Base-by-base conservation (phyloP, 2,888 invertebrate species). In the Calameuta idolon region DNA sequence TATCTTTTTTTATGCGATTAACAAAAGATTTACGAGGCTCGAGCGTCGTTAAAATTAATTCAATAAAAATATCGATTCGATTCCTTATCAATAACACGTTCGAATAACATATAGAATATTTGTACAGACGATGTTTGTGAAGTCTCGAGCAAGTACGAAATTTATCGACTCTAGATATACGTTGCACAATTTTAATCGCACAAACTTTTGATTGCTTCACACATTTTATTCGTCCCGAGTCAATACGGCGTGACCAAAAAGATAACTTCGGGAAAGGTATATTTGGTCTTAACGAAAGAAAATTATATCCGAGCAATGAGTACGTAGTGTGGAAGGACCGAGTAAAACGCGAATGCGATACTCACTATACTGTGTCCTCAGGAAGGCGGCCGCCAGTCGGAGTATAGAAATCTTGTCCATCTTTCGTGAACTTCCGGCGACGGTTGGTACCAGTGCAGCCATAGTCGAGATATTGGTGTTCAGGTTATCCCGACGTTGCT, bases 371-470 rank as follows among this genome's bases (percentile, higher is more conserved):
- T 96, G 94, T 82, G 97, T 94, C 78, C 98, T 94, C 69, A 98
- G 94, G 90, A 96, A 97, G 85, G 97, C 96, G 75, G 97, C 97
- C 1, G 97, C 95, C 79, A 98, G 94, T 85, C 98, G 94, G 76
- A 98, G 93, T 75, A 98, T 96, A 84, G 97, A 97, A 34, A 98
- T 98, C 92, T 98, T 98, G 92, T 98, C 98, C 89, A 98, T 94
- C 88, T 96, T 95, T 84, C 97, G 95, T 75, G 96, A 95, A 81
- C 97, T 96, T 89, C 95, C 95, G 73, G 96, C 94, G 78, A 97
- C 95, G 91, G 96, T 95, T n/a, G 97, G 96, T 83, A 98, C 95
- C 87, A 97, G 93, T 74, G 94, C 93, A 82, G 96, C 96, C 91
- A 98, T 94, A 90, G 96, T 96, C 79, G 94, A 94, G 86, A 98